Evolutionary conservation across 2,888 invertebrate genomes (phyloP), one percentile per base, ranked within the genome.

Genomic region (Encarsia formosa): DNA sequence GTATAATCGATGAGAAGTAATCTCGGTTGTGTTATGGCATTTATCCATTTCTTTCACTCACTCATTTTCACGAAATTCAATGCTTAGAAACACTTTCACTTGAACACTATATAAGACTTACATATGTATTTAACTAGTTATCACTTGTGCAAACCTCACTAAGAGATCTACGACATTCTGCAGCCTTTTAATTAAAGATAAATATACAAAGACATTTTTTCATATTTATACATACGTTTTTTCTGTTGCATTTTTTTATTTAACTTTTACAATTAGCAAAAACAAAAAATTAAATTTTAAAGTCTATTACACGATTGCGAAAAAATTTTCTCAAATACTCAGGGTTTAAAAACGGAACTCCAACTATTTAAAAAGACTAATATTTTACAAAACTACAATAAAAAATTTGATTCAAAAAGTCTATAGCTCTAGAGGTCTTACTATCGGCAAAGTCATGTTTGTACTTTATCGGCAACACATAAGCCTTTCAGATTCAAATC

Each of bases 121-220:
- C 26, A 42, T 55, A 50, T 51, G 16, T 50, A 50, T 47, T 52
- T 49, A 52, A 49, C 49, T 56, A 56, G 42, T 22, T 51, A 52
- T 49, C 52, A 56, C 52, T 26, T 56, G 46, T 46, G 49, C 44
- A 56, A 47, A 49, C 39, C 35, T 52, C 42, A 18, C 8, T 11
- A 35, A 29, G 34, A 51, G 47, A 4, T 31, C 35, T 52, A 52
- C 47, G 18, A 46, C 35, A 46, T 42, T 55, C 48, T 49, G 46
- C 49, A 56, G 49, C 52, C 49, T 56, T 56, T 52, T 35, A 46
- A 52, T 56, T 49, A 47, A 43, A 46, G 18, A 35, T 45, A 46
- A 40, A 56, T 56, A 32, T 44, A 52, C 49, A 56, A 47, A 34
- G 23, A 42, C 34, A 35, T 29, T 38, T 34, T 22, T 15, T 44